These are phyloP conservation scores for Trissolcus basalis DNA, from an alignment of 1,140 invertebrate species.

Conservation along the genomic window DNA sequence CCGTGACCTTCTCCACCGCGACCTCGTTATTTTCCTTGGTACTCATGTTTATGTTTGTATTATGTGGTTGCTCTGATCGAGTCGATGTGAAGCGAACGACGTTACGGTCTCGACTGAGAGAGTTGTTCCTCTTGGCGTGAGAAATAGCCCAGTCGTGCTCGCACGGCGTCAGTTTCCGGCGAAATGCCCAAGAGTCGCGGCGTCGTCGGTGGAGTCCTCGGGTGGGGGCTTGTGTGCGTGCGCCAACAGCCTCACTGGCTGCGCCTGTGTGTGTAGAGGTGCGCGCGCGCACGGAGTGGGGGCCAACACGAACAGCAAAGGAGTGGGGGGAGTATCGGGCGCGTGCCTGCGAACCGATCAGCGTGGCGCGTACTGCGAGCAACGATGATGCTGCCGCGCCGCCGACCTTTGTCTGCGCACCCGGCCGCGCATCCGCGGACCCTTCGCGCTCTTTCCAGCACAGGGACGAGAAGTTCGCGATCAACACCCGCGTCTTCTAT, in stretches of 20 bases:
- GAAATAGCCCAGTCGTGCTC: constrained; percentile 63
- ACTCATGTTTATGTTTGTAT: constrained; percentile 79
- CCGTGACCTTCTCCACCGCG: constrained; percentile 86
- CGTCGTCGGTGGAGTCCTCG: constrained; percentile 70
- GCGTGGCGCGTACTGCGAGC: constrained; percentile 37
- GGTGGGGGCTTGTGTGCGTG: constrained; percentile 24
- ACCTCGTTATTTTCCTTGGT: constrained; percentile 90
- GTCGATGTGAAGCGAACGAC: constrained; percentile 45
- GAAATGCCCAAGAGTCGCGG: constrained; percentile 73
- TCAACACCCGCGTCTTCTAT: background rate
- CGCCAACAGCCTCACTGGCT: constrained; percentile 3
- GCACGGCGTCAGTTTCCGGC: constrained; percentile 75
- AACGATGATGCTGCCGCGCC: constrained; percentile 3
- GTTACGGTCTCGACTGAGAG: constrained; percentile 47
- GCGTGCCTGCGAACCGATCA: constrained; percentile 44
- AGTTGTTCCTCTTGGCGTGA: constrained; percentile 51
- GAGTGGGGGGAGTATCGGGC: constrained; percentile 33
- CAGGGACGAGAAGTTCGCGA: constrained; percentile 9
- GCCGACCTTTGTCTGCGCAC: constrained; percentile 28
- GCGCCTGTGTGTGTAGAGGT: background rate
- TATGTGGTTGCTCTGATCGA: constrained; percentile 18
- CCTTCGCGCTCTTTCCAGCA: constrained; percentile 29
- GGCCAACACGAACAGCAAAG: constrained; percentile 10
- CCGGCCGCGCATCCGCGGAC: constrained; percentile 19
- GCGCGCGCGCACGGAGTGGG: constrained; percentile 10